A percentile compares a stretch with the other conserved stretches of the same genome.
These are phyloP conservation scores for Puma concolor DNA, from an alignment of 2,113 vertebrate species.

Conservation along the genomic window DNA sequence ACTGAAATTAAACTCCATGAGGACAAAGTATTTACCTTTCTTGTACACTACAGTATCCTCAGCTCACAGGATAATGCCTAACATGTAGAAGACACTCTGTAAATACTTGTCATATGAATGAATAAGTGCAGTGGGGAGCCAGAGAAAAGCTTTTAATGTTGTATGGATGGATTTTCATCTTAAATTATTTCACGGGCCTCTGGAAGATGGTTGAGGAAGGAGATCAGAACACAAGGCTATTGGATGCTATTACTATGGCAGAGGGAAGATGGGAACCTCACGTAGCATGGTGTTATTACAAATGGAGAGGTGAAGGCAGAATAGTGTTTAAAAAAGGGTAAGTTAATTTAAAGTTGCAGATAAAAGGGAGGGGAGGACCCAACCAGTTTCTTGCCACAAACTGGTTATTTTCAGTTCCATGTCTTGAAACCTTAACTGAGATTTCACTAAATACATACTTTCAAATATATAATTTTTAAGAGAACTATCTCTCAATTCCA, in stretches of 20 bases:
- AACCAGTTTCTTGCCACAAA: not conserved
- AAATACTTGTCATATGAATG: not conserved
- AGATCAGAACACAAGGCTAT: not conserved
- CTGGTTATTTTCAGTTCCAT: not conserved
- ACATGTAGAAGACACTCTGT: not conserved
- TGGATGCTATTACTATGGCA: rapidly evolving
- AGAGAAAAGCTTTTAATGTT: not conserved
- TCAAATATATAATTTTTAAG: not conserved
- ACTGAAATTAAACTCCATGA: not conserved
- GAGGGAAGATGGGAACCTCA: not conserved
- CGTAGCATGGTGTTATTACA: not conserved
- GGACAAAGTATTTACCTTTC: not conserved
- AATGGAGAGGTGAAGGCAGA: not conserved
- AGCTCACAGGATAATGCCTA: not conserved
- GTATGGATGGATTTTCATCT: not conserved
- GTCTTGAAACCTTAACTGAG: not conserved
- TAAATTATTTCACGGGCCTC: not conserved
- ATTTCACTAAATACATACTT: not conserved
- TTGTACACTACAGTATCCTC: not conserved
- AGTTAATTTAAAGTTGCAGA: not conserved
- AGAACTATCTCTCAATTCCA: not conserved
- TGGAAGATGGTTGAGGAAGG: not conserved
- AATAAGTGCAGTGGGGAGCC: not conserved
- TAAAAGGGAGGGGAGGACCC: not conserved
- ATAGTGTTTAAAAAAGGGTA: not conserved